Evolutionary conservation across 2,888 invertebrate genomes (phyloP).

Genomic region (Machimus rusticus): DNA sequence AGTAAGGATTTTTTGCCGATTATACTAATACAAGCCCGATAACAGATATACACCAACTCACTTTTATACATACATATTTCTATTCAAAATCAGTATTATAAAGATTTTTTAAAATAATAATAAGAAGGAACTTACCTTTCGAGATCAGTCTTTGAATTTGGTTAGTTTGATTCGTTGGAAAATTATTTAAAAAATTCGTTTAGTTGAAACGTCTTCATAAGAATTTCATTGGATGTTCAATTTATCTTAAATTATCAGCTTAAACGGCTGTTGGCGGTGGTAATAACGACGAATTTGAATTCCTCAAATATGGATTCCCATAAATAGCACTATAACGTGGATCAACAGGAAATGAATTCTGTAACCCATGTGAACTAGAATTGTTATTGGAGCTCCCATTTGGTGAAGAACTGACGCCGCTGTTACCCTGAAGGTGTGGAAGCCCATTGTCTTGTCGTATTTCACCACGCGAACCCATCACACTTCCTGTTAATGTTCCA

Average conservation of each 20-base stretch:
- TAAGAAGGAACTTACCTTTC: slow-evolving; percentile 40
- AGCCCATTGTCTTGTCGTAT: slow-evolving; percentile 61
- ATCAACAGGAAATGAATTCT: slow-evolving; percentile 68
- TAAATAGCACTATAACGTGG: slow-evolving; percentile 89
- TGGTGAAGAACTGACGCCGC: slow-evolving; percentile 62
- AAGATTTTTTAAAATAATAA: background rate
- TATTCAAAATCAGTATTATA: too few species aligned
- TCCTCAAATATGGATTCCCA: slow-evolving; percentile 85
- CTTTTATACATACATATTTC: too few species aligned
- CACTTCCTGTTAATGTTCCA: slow-evolving; percentile 61
- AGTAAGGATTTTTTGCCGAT: too few species aligned
- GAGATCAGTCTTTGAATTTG: slow-evolving; percentile 54
- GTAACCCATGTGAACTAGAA: slow-evolving; percentile 41
- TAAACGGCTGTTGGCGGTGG: slow-evolving; percentile 68
- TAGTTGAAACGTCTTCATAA: slow-evolving; percentile 30
- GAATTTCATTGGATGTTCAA: slow-evolving; percentile 1
- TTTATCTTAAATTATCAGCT: slow-evolving; percentile 36
- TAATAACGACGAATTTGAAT: slow-evolving; percentile 67
- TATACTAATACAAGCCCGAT: too few species aligned
- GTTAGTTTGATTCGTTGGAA: slow-evolving; percentile 36
- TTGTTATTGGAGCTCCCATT: slow-evolving; percentile 53
- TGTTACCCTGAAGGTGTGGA: slow-evolving; percentile 56
- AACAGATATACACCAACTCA: too few species aligned
- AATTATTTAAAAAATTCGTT: background rate
- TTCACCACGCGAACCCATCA: slow-evolving; percentile 53